Evolutionary conservation across 1,140 invertebrate species (phyloP).

Genomic region (Idris sp.): DNA sequence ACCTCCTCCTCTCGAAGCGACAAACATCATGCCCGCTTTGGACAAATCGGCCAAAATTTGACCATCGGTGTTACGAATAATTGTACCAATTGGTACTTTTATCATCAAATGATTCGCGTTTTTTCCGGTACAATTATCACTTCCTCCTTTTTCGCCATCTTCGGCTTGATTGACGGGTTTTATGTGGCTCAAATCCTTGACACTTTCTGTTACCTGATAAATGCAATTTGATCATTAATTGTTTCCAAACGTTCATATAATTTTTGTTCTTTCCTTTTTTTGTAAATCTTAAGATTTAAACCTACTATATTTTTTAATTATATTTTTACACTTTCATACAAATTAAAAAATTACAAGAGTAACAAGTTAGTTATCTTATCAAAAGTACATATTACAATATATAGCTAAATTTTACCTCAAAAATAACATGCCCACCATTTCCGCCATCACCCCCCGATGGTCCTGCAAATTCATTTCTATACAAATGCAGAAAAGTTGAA

Average conservation of each 20-base stretch:
- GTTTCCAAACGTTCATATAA: no score
- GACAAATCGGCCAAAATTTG: conserved; percentile 85
- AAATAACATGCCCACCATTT: conserved; percentile 97
- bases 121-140: conserved; percentile 90
- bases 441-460: conserved; percentile 98
- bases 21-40: conserved; percentile 87
- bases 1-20: conserved; percentile 95
- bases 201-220: conserved; percentile 80
- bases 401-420: conserved; percentile 80
- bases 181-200: conserved; percentile 87
- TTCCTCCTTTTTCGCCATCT: conserved; percentile 85
- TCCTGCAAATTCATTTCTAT: conserved; percentile 90
- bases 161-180: conserved; percentile 80
- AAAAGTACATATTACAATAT: no score
- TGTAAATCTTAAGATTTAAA: no score
- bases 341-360: conserved; percentile 4
- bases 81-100: conserved; percentile 92
- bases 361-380: no score
- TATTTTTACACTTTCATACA: background rate
- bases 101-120: conserved; percentile 89
- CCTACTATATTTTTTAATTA: no score
- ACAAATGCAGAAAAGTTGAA: conserved; percentile 90
- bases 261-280: no score
- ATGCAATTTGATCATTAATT: no score
- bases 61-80: conserved; percentile 83